Evolutionary conservation across 2,113 vertebrate species (phyloP).

Genomic region (Tringa solitaria): DNA sequence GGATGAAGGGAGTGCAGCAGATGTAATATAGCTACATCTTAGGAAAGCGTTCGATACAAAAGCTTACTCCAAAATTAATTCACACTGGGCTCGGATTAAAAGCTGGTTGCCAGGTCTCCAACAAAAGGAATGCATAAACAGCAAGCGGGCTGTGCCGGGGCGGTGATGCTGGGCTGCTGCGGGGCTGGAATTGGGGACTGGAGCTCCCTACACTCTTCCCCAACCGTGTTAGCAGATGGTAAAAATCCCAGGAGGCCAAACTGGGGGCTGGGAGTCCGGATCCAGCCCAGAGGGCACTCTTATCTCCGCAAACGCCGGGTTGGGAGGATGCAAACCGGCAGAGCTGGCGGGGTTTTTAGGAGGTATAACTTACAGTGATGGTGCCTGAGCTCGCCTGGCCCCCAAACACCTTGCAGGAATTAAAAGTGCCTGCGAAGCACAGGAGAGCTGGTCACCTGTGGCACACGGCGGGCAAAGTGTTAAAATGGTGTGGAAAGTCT

Average conservation of each 20-base stretch:
- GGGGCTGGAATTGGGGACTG: neutral
- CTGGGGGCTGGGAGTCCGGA: neutral
- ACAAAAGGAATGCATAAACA: slow-evolving; percentile 7
- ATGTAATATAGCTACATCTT: neutral
- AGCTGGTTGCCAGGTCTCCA: slow-evolving; percentile 30
- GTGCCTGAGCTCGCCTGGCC: neutral
- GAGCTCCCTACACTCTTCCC: neutral
- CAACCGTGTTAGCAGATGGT: neutral
- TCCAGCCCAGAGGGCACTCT: neutral
- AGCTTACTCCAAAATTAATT: slow-evolving; percentile 34
- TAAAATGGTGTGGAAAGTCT: neutral
- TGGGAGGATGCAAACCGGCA: neutral
- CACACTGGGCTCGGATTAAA: neutral
- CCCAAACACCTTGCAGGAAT: neutral
- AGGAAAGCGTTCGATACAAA: neutral
- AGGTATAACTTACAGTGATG: neutral
- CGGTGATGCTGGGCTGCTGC: neutral
- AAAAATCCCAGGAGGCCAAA: neutral
- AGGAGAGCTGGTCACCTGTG: neutral
- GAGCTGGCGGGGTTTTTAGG: neutral
- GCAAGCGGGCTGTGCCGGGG: neutral
- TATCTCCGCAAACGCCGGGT: neutral
- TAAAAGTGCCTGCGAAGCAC: neutral
- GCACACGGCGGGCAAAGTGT: neutral
- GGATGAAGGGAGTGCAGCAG: slow-evolving; percentile 7